Percentiles rank a stretch among this genome's conserved stretches.
These are phyloP conservation scores for Denticeps clupeoides DNA, from an alignment of 2,797 vertebrate genomes.

Conservation along the genomic window DNA sequence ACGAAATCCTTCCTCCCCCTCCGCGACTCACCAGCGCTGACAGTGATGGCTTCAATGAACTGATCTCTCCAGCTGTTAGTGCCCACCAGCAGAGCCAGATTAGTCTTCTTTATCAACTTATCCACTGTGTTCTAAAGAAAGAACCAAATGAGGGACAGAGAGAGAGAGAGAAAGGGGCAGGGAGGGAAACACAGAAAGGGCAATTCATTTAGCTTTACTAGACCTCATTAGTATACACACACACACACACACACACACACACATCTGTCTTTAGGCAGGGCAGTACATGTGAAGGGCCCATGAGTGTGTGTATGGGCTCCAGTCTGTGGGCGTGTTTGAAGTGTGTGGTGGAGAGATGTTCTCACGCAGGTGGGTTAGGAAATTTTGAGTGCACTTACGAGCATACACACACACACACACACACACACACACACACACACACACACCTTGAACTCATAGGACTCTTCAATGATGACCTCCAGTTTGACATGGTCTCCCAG, in stretches of 20 bases:
- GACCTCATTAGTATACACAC: slow-evolving; percentile 2
- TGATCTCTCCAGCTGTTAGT: slow-evolving; percentile 99
- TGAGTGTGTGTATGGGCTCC: too few relatives aligned
- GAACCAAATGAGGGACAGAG: background rate
- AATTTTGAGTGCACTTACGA: too few relatives aligned
- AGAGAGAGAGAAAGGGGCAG: too few relatives aligned
- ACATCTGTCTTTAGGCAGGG: background rate
- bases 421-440: background rate
- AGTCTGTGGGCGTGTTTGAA: too few relatives aligned
- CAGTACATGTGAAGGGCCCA: too few relatives aligned
- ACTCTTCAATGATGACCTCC: slow-evolving; percentile 95
- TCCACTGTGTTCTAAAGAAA: slow-evolving; percentile 86
- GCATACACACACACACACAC: too few relatives aligned
- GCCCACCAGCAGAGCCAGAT: slow-evolving; percentile 92
- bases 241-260: slow-evolving; percentile 8
- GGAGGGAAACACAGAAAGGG: too few relatives aligned
- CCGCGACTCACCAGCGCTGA: slow-evolving; percentile 94
- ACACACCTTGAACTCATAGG: slow-evolving; percentile 93
- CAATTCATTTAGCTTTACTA: too few relatives aligned
- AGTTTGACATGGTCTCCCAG: slow-evolving; percentile 88
- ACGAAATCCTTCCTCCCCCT: too few relatives aligned
- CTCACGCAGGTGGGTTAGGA: too few relatives aligned
- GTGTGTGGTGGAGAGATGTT: too few relatives aligned
- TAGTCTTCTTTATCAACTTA: slow-evolving; percentile 99
- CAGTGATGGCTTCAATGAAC: slow-evolving; percentile 97